These are phyloP conservation scores for Phataginus tricuspis DNA, from an alignment of 2,797 vertebrate genomes.

Conservation along the genomic window DNA sequence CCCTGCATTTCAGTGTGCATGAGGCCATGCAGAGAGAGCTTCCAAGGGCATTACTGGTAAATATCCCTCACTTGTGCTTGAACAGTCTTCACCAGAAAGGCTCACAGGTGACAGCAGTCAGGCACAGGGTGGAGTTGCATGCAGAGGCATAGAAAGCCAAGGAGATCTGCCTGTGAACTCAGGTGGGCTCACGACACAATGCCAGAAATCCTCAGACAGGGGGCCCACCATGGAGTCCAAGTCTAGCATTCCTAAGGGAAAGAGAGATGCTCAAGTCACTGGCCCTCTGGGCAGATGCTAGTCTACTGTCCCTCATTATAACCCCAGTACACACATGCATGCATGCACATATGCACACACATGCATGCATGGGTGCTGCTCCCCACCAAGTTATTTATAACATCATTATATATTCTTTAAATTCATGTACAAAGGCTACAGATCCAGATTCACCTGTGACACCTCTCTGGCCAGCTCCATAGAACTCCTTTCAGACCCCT, in stretches of 20 bases:
- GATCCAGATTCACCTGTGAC: background rate
- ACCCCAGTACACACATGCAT: background rate
- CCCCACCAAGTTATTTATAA: background rate
- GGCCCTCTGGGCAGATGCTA: background rate
- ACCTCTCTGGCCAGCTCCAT: background rate
- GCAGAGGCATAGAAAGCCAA: background rate
- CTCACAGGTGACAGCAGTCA: fast-evolving
- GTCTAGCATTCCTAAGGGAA: background rate
- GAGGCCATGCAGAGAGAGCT: background rate
- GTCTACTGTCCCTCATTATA: background rate
- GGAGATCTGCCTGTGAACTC: background rate
- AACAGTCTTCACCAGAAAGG: background rate
- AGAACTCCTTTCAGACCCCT: background rate
- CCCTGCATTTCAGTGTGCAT: fast-evolving
- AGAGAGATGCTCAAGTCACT: background rate
- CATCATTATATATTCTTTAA: background rate
- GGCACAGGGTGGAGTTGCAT: background rate
- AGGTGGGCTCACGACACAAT: background rate
- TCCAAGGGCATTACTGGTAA: background rate
- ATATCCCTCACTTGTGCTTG: background rate
- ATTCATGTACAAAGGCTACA: background rate
- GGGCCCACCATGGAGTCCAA: background rate
- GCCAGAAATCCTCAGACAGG: background rate
- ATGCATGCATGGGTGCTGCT: fast-evolving
- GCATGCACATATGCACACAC: fast-evolving